Evolutionary conservation across 1,140 invertebrate species (phyloP).

Genomic region (Lasaia peninsularis): DNA sequence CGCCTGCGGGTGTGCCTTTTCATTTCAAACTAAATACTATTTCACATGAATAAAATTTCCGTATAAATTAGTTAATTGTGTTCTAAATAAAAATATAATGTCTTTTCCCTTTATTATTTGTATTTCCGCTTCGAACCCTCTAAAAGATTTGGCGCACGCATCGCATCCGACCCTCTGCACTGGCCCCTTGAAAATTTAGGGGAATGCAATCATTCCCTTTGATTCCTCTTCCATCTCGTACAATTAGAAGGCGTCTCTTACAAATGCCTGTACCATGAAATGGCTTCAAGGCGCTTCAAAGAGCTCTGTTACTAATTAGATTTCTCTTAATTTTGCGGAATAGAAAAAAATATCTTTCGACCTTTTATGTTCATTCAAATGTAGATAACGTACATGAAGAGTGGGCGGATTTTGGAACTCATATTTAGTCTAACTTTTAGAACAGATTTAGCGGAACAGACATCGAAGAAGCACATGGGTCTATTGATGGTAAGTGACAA

Average conservation of each 20-base stretch:
- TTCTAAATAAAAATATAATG: conserved; percentile 6
- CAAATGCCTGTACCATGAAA: conserved; percentile 52
- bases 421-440: too few species aligned
- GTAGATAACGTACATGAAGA: background rate
- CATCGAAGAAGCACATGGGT: too few species aligned
- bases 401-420: background rate
- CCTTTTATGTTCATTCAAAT: conserved; percentile 27
- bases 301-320: conserved; percentile 41
- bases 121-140: conserved; percentile 32
- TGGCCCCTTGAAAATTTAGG: conserved; percentile 54
- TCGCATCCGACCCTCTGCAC: conserved; percentile 49
- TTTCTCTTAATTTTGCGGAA: conserved; percentile 35
- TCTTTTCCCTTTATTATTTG: conserved; percentile 11
- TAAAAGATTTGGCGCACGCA: conserved; percentile 68
- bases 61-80: background rate
- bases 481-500: too few species aligned
- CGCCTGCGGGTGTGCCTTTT: too few species aligned
- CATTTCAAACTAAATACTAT: too few species aligned
- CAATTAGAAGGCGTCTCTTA: conserved; percentile 69
- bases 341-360: conserved; percentile 21
- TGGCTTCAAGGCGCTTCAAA: conserved; percentile 37
- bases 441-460: too few species aligned
- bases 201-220: conserved; percentile 74
- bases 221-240: conserved; percentile 71
- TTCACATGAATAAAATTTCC: background rate